A percentile compares a stretch with the other conserved stretches of the same genome.
Evolutionary conservation across 2,888 invertebrate genomes (phyloP).

Genomic region (Eupithecia pulchellata): DNA sequence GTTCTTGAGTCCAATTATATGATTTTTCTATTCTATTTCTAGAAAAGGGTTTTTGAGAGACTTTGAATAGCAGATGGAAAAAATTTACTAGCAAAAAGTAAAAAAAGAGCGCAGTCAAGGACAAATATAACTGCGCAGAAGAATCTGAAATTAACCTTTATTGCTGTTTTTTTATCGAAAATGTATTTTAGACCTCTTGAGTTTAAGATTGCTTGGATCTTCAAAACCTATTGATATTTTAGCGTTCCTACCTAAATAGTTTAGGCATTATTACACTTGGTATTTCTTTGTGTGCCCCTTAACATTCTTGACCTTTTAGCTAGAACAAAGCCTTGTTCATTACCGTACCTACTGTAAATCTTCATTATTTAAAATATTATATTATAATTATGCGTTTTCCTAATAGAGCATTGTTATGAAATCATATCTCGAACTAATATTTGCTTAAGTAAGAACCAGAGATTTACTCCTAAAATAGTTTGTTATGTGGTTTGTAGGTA

Average conservation of each 20-base stretch:
- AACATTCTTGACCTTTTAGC: slow-evolving; percentile 31
- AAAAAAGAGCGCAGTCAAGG: background rate
- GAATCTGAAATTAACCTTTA: background rate
- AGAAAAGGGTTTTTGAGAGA: background rate
- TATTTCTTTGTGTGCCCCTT: background rate
- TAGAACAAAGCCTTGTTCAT: slow-evolving; percentile 30
- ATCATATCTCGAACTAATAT: background rate
- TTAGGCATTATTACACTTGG: background rate
- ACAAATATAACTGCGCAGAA: background rate
- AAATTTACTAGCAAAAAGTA: background rate
- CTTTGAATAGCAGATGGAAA: background rate
- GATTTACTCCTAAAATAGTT: background rate
- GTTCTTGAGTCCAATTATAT: too few relatives aligned
- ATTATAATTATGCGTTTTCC: slow-evolving; percentile 2
- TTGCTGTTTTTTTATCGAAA: background rate
- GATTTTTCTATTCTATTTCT: too few relatives aligned
- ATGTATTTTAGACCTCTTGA: background rate
- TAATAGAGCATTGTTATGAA: slow-evolving; percentile 3
- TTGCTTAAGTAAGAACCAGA: background rate
- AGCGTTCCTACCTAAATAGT: background rate
- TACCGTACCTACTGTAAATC: slow-evolving; percentile 5
- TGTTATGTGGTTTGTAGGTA: background rate
- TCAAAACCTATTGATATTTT: background rate
- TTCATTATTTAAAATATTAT: background rate
- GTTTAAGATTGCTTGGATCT: background rate